Base-by-base conservation (phyloP, 2,113 vertebrate genomes). In the Symphodus melops region DNA sequence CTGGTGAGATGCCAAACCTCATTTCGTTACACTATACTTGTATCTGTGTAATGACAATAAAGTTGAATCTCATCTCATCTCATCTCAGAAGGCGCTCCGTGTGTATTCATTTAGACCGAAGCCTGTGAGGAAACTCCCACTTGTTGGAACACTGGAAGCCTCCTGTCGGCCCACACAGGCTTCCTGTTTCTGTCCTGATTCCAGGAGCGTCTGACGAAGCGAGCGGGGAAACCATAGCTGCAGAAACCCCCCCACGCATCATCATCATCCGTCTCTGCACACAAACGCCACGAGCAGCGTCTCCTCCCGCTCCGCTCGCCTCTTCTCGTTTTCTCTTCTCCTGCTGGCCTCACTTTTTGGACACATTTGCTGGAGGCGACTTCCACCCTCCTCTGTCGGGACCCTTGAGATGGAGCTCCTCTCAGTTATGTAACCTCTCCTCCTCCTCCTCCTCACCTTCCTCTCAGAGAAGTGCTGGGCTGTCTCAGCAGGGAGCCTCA, bases 311-410 rank as follows among this genome's bases (percentile, higher is more conserved):
- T n/a, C n/a, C n/a, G n/a, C n/a, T n/a, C n/a, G n/a, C n/a, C n/a
- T n/a, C n/a, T n/a, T n/a, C n/a, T n/a, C n/a, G n/a, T n/a, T n/a
- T n/a, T n/a, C n/a, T n/a, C n/a, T n/a, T n/a, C n/a, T n/a, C n/a
- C n/a, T n/a, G n/a, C n/a, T n/a, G n/a, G n/a, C n/a, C n/a, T n/a
- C n/a, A n/a, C n/a, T n/a, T n/a, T n/a, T n/a, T n/a, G n/a, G n/a
- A n/a, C n/a, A n/a, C n/a, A n/a, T n/a, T 61, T 41, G 74, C 90
- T 87, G 66, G 68, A 86, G 85, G 90, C 86, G 46, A 83, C 84
- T 87, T 84, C 87, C 76, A 64, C 88, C 79, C 82, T 88, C 76
- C 85, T 59, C 63, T 84, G 87, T 90, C 87, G 88, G 67, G 77
- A 79, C 84, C 82, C 67, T 62, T 60, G 86, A 90, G 77, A 84